Base-by-base conservation (phyloP, 2,797 vertebrate species). In the Uromys caudimaculatus region DNA sequence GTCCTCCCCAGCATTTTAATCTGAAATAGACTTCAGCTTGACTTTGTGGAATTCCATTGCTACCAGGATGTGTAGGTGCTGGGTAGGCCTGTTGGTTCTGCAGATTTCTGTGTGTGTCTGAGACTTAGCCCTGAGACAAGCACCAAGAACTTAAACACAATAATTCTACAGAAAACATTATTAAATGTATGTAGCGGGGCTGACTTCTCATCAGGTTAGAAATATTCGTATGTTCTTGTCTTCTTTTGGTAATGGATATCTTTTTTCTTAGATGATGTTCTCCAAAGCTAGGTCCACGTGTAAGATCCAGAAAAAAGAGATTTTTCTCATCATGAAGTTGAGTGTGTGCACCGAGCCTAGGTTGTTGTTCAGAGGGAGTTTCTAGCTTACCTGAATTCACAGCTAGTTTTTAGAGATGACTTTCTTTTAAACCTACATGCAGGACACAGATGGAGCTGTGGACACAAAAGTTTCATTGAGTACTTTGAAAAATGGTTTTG, bases 11-110 rank as follows among this genome's bases (percentile, higher is more conserved):
- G 10, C 83, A 81, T 89, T 95, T 92, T 86, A 52, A 71, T 94
- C 92, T 95, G 93, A 56, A 90, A 92, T 9, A 52, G 1, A 52
- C 78, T 96, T 95, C 8, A 56, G 81, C 29, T 87, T 91, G 58
- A 82, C 32, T 29, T 54, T 23, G 47, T 29, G 69, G 27, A 78
- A 58, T 81, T 83, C 78, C 84, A 50, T 23, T 78, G 41, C 27
- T n/a, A 38, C 52, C 19, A 90, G 89, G 41, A 21, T 91, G 94
- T 73, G 3, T 29, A 64, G 64, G 75, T 90, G 47, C 35, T 91
- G 69, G 81, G 38, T 69, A 91, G 11, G 11, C 69, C 44, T 89
- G 1, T 50, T 93, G 23, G 3, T 52, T 82, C 54, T 41, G 41
- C 73, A 73, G 2, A 73, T 96, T 89, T 88, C 27, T 96, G 96